Percentiles rank a stretch among this genome's conserved stretches.
These are phyloP conservation scores for Erithacus rubecula DNA, from an alignment of 2,797 vertebrate species.

Conservation along the genomic window DNA sequence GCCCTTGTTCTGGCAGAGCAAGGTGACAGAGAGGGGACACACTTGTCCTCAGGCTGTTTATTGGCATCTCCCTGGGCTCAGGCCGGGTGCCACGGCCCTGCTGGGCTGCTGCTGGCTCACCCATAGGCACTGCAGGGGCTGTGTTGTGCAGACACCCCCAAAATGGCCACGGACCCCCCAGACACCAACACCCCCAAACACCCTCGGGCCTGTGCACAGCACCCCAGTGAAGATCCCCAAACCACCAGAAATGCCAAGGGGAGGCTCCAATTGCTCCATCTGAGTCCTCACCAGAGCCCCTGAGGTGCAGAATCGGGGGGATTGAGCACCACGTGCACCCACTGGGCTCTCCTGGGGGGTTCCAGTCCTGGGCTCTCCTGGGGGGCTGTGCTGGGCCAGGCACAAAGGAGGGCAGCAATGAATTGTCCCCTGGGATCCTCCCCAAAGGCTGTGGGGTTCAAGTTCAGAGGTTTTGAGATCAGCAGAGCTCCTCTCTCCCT, in stretches of 20 bases:
- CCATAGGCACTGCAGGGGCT: neutral
- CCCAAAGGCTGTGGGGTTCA: neutral
- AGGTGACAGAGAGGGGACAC: neutral
- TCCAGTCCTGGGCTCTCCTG: neutral
- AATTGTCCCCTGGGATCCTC: neutral
- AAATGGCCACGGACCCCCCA: rapidly evolving
- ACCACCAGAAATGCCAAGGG: neutral
- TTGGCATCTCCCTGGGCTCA: neutral
- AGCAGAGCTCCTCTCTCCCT: neutral
- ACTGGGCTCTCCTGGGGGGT: neutral
- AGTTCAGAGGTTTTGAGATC: neutral
- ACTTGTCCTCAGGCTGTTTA: slow-evolving; percentile 39
- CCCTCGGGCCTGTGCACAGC: neutral
- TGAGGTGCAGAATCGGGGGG: neutral
- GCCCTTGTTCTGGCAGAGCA: neutral
- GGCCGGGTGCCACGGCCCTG: neutral
- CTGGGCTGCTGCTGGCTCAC: neutral
- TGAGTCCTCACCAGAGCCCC: neutral
- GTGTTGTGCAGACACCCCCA: neutral
- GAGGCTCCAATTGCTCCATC: rapidly evolving
- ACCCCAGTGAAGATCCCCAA: neutral
- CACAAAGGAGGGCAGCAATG: neutral
- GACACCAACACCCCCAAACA: rapidly evolving
- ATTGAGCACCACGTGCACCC: neutral
- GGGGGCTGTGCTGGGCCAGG: neutral